Percentiles rank a stretch among this genome's conserved stretches.
Evolutionary conservation across 1,140 invertebrate species (phyloP).

Genomic region (Ceratina australensis): DNA sequence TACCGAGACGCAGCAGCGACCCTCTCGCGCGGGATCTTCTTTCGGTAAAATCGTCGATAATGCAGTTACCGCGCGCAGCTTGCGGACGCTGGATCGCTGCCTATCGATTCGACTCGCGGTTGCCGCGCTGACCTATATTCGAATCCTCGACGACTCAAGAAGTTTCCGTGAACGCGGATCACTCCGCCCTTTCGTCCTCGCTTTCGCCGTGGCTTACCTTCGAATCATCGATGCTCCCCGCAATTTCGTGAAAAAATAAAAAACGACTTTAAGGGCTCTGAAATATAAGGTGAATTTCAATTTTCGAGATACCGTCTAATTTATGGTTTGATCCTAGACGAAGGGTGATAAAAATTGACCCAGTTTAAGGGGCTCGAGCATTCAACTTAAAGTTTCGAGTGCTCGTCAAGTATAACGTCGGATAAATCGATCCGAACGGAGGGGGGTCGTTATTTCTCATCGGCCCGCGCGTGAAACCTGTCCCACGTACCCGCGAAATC

Average conservation of each 20-base stretch:
- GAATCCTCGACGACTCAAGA: neutral
- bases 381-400: too few species aligned
- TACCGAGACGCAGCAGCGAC: neutral
- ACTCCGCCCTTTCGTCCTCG: neutral
- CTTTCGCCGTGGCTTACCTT: neutral
- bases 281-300: too few species aligned
- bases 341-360: too few species aligned
- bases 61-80: conserved; percentile 36
- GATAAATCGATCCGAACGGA: neutral
- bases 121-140: conserved; percentile 41
- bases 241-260: too few species aligned
- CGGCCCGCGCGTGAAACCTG: neutral
- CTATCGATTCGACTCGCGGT: conserved; percentile 30
- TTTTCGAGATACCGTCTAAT: too few species aligned
- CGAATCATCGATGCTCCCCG: neutral
- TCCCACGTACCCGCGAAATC: neutral
- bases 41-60: conserved; percentile 49
- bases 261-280: too few species aligned
- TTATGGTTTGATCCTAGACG: too few species aligned
- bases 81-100: conserved; percentile 17
- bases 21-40: conserved; percentile 33
- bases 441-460: neutral
- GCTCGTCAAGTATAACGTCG: neutral
- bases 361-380: too few species aligned
- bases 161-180: conserved; percentile 8